These are phyloP conservation scores for Neoitamus cyanurus DNA, from an alignment of 2,888 invertebrate genomes.

Conservation along the genomic window DNA sequence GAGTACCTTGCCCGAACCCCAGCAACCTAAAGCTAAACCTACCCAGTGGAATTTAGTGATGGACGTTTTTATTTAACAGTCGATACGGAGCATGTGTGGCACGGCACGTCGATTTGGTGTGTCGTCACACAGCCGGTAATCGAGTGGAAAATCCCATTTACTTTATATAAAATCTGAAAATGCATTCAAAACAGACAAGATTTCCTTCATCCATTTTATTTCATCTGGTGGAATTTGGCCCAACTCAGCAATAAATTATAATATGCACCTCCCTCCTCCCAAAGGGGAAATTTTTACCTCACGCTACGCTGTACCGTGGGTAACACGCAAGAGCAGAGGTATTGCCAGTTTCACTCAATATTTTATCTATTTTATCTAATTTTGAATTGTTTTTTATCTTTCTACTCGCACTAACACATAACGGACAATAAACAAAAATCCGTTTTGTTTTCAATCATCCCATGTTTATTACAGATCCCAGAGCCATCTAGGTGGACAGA, in stretches of 20 bases:
- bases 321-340: not conserved
- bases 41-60: not conserved
- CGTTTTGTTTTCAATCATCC: too few species aligned
- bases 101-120: not conserved
- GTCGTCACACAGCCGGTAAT: not conserved
- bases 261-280: not conserved
- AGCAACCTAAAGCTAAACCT: not conserved
- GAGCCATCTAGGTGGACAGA: too few species aligned
- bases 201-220: not conserved
- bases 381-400: too few species aligned
- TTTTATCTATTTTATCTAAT: not conserved
- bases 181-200: not conserved
- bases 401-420: too few species aligned
- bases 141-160: not conserved
- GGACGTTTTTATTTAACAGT: not conserved
- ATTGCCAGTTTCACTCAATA: not conserved
- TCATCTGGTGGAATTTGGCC: not conserved
- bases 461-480: too few species aligned
- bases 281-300: not conserved
- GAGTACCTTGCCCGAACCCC: not conserved
- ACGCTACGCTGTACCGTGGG: not conserved
- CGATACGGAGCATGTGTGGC: not conserved
- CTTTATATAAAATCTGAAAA: not conserved
- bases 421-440: too few species aligned
- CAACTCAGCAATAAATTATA: not conserved